Evolutionary conservation across 2,113 vertebrate genomes (phyloP).

Genomic region (Callipepla squamata): DNA sequence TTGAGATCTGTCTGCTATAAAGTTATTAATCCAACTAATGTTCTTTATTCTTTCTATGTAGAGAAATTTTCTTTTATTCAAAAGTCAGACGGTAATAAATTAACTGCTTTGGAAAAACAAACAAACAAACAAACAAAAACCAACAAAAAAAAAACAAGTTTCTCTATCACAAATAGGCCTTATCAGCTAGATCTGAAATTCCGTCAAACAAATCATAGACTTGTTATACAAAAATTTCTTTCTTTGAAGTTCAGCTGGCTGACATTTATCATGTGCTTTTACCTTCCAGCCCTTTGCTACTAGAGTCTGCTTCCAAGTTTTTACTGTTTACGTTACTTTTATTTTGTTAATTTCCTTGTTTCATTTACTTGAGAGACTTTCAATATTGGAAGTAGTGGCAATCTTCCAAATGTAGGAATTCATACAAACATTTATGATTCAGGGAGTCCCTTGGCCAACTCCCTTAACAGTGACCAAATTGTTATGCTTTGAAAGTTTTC

Average conservation of each 20-base stretch:
- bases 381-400: not conserved
- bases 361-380: not conserved
- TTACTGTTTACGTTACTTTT: not conserved
- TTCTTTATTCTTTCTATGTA: not conserved
- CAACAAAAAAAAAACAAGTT: not conserved
- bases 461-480: not conserved
- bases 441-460: not conserved
- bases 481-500: not conserved
- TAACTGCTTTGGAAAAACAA: not conserved
- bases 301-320: not conserved
- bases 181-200: not conserved
- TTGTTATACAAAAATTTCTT: not conserved
- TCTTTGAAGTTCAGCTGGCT: not conserved
- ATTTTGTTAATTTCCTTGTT: not conserved
- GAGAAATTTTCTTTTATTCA: constrained; percentile 4
- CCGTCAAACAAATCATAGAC: not conserved
- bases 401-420: not conserved
- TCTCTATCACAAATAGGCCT: not conserved
- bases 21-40: not conserved
- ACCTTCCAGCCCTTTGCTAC: not conserved
- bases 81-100: not conserved
- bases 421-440: not conserved
- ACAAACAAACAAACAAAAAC: too few relatives aligned
- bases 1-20: not conserved
- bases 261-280: not conserved